Evolutionary conservation across 2,113 vertebrate genomes (phyloP).

Genomic region (Lasiurus borealis): DNA sequence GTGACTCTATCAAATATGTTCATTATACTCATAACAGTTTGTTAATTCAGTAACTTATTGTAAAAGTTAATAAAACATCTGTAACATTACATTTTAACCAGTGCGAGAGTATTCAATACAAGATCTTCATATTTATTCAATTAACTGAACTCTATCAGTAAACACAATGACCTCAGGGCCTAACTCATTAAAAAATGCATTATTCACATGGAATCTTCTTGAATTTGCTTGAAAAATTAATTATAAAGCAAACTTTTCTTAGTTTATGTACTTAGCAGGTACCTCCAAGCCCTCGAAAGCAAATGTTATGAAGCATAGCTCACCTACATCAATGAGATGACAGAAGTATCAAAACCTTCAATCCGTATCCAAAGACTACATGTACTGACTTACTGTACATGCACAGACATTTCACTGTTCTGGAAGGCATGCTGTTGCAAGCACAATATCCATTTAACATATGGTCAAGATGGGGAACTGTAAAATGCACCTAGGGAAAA

Average conservation of each 20-base stretch:
- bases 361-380: constrained; percentile 34
- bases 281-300: constrained; percentile 47
- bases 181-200: constrained; percentile 62
- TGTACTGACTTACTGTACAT: constrained; percentile 50
- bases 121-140: constrained; percentile 68
- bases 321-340: constrained; percentile 62
- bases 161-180: constrained; percentile 55
- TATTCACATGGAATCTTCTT: constrained; percentile 67
- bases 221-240: constrained; percentile 72
- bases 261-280: constrained; percentile 57
- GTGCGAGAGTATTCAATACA: background rate
- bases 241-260: constrained; percentile 62
- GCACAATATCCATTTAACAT: constrained; percentile 70
- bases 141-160: constrained; percentile 73
- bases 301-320: constrained; percentile 59
- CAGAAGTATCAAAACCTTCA: constrained; percentile 62
- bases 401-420: constrained; percentile 58
- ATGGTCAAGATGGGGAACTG: constrained; percentile 38
- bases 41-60: constrained; percentile 56
- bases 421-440: constrained; percentile 48
- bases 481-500: constrained; percentile 51
- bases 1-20: constrained; percentile 46
- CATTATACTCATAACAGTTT: constrained; percentile 67
- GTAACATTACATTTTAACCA: constrained; percentile 53
- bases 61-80: constrained; percentile 60